Percentiles rank a stretch among this genome's conserved stretches.
phyloP scores from a whole-genome alignment of 2,888 invertebrate species.

The Acleris laterana region DNA sequence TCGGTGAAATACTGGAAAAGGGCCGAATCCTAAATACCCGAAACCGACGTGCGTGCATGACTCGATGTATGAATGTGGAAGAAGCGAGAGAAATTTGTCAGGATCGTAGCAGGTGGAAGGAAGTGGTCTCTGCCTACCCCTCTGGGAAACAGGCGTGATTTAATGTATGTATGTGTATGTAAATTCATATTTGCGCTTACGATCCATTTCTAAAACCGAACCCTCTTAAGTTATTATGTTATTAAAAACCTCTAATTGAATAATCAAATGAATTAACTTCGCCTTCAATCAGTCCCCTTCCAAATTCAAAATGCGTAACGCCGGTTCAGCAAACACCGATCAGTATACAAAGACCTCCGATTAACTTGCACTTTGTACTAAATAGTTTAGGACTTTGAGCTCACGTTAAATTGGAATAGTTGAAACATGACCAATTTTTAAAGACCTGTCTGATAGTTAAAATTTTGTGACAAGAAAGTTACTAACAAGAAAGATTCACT shows the following conservation, averaged over 20 bases:
- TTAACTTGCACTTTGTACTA: not conserved
- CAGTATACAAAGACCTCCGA: not conserved
- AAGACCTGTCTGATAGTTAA: conserved; percentile 26
- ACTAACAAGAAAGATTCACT: no score
- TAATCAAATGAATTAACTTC: conserved; percentile 22
- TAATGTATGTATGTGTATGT: no score
- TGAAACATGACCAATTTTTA: conserved; percentile 32
- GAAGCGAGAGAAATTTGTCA: no score
- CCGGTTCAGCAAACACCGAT: conserved; percentile 35
- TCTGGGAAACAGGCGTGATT: no score
- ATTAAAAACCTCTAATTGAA: conserved; percentile 24
- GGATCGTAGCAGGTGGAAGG: no score
- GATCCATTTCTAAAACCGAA: not conserved
- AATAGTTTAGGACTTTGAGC: not conserved
- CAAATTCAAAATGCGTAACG: conserved; percentile 45
- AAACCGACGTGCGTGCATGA: no score
- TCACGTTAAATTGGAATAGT: not conserved
- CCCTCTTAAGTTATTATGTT: not conserved
- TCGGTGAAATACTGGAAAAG: no score
- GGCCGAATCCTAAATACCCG: no score
- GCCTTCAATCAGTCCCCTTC: conserved; percentile 30
- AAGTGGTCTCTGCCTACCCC: no score
- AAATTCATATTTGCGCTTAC: no score
- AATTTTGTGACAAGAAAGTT: not conserved
- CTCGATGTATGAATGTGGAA: no score